Percentiles rank a stretch among this genome's conserved stretches.
These are phyloP conservation scores for pig (Sus scrofa) DNA, from an alignment of 2,113 vertebrate genomes.

Conservation along the genomic window DNA sequence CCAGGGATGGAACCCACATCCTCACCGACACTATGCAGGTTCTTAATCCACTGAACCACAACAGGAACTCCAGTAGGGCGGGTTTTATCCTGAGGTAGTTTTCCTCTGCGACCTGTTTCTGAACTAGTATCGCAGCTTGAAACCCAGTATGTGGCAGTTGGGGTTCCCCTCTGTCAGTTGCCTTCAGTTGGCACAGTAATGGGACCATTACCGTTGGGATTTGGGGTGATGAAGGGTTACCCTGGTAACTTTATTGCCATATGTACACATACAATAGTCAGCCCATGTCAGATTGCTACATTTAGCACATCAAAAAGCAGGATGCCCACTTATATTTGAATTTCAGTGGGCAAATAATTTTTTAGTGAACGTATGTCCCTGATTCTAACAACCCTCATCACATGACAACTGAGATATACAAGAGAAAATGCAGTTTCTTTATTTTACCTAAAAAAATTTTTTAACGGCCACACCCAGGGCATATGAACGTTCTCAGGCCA, in stretches of 20 bases:
- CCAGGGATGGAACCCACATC: no score
- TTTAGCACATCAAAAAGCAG: not conserved
- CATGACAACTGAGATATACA: not conserved
- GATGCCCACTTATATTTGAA: not conserved
- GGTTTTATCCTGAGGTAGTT: not conserved
- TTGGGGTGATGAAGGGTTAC: not conserved
- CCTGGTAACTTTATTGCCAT: not conserved
- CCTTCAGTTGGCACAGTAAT: not conserved
- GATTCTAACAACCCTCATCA: not conserved
- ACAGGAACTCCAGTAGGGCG: no score
- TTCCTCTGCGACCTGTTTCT: not conserved
- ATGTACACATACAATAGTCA: fast-evolving
- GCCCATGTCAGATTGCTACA: not conserved
- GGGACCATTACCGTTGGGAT: not conserved
- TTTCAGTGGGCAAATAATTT: not conserved
- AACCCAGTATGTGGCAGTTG: not conserved
- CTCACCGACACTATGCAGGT: no score
- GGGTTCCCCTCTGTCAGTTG: not conserved
- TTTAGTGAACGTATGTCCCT: not conserved
- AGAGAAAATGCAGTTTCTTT: not conserved
- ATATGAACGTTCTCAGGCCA: no score
- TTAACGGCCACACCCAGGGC: no score
- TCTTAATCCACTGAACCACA: no score
- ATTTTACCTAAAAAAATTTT: not conserved
- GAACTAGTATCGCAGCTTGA: not conserved